A percentile compares a stretch with the other conserved stretches of the same genome.
phyloP scores from a whole-genome alignment of 64 coral and sea anemone genomes.

The Dendrophyllia cribrosa region DNA sequence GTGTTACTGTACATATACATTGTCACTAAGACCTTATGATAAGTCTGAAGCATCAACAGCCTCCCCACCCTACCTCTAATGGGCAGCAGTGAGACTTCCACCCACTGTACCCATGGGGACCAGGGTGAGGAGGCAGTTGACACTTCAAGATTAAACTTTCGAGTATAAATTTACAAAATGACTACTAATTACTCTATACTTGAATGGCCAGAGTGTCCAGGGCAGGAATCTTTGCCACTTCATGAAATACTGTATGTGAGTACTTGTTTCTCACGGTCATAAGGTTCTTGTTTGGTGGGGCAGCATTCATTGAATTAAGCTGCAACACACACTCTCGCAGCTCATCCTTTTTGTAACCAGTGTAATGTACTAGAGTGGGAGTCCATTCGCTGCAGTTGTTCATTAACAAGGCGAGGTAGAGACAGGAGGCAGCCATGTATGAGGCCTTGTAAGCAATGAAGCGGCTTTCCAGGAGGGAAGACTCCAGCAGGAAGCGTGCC shows the following conservation, averaged over 20 bases:
- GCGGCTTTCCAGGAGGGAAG: slow-evolving; percentile 76
- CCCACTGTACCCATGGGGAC: no score
- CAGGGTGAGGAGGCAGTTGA: no score
- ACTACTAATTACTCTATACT: slow-evolving; percentile 3
- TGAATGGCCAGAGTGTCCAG: slow-evolving; percentile 81
- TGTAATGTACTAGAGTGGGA: slow-evolving; percentile 89
- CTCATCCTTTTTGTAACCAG: slow-evolving; percentile 82
- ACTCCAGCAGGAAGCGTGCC: slow-evolving; percentile 92
- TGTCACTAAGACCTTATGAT: no score
- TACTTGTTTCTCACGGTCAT: slow-evolving; percentile 97
- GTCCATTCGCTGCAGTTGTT: slow-evolving; percentile 86
- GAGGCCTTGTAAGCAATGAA: slow-evolving; percentile 87
- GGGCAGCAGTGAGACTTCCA: no score
- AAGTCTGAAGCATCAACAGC: no score
- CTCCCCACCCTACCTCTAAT: no score
- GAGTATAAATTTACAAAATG: not conserved
- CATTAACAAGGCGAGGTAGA: slow-evolving; percentile 86
- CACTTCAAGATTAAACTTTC: no score
- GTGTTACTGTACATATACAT: no score
- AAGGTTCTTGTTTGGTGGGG: slow-evolving; percentile 85
- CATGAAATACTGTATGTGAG: slow-evolving; percentile 91
- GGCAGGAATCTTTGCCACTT: slow-evolving; percentile 87
- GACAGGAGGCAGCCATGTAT: slow-evolving; percentile 80
- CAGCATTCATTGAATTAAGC: slow-evolving; percentile 86
- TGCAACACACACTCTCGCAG: slow-evolving; percentile 78